Evolutionary conservation across 2,888 invertebrate genomes (phyloP).

Genomic region (Graphium colonna): DNA sequence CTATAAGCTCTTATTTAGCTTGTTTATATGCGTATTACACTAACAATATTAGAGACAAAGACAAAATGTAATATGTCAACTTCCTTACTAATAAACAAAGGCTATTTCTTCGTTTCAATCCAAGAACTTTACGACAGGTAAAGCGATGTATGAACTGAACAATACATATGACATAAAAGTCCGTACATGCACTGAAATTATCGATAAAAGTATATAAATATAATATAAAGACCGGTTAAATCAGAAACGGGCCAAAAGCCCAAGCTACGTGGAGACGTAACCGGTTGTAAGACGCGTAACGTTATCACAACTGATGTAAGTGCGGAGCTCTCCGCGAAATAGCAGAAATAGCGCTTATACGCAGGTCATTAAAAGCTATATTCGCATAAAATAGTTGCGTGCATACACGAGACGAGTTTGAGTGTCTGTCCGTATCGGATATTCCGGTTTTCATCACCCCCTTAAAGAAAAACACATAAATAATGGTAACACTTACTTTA

Average conservation of each 20-base stretch:
- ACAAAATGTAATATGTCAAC: too few relatives aligned
- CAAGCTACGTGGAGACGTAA: constrained; percentile 37
- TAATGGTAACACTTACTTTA: too few relatives aligned
- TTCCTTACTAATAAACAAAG: too few relatives aligned
- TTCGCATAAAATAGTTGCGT: not conserved
- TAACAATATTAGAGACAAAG: too few relatives aligned
- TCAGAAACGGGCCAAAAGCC: constrained; percentile 9
- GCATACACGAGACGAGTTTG: constrained; percentile 1
- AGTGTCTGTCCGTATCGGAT: constrained; percentile 10
- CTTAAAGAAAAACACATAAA: too few relatives aligned
- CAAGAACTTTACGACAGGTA: too few relatives aligned
- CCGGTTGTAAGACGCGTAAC: constrained; percentile 59
- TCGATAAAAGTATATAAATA: not conserved
- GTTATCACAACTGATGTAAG: constrained; percentile 68
- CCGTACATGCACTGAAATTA: not conserved
- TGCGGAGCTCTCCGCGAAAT: constrained; percentile 22
- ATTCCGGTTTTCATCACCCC: constrained; percentile 1
- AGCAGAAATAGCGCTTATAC: constrained; percentile 6
- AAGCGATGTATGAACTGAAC: too few relatives aligned
- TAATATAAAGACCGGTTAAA: constrained; percentile 8
- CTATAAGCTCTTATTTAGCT: too few relatives aligned
- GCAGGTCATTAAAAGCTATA: not conserved
- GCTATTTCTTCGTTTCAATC: too few relatives aligned
- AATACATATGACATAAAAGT: too few relatives aligned
- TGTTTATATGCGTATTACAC: too few relatives aligned